phyloP scores from a whole-genome alignment of 1,140 invertebrate genomes.

The Portunus trituberculatus region DNA sequence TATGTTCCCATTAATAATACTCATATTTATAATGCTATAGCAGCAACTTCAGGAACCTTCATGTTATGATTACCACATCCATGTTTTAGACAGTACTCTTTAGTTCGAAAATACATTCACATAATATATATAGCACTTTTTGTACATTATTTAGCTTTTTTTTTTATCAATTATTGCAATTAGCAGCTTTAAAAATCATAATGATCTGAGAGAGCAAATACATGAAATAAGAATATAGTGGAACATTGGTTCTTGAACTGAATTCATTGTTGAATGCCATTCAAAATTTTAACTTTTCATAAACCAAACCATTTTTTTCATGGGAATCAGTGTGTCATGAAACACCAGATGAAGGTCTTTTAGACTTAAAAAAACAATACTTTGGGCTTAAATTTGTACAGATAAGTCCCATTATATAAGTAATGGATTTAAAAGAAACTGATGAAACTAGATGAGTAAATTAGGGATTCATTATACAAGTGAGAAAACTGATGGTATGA shows the following conservation, averaged over 20 bases:
- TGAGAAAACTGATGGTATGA: no score
- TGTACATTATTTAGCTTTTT: not conserved
- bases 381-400: no score
- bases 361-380: no score
- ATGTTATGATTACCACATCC: constrained; percentile 79
- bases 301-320: no score
- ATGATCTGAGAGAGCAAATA: not conserved
- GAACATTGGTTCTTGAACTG: not conserved
- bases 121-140: not conserved
- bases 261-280: not conserved
- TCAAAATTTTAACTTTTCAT: no score
- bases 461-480: no score
- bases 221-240: no score
- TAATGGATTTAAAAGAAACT: no score
- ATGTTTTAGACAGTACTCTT: not conserved
- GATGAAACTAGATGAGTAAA: no score
- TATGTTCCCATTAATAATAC: constrained; percentile 98
- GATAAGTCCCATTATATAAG: no score
- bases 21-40: constrained; percentile 97
- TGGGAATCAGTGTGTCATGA: no score
- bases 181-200: not conserved
- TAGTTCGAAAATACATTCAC: not conserved
- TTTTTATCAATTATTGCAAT: not conserved
- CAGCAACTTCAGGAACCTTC: constrained; percentile 89
- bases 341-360: no score